Base-by-base conservation (phyloP, 2,888 invertebrate species). In the Lysandra coridon region DNA sequence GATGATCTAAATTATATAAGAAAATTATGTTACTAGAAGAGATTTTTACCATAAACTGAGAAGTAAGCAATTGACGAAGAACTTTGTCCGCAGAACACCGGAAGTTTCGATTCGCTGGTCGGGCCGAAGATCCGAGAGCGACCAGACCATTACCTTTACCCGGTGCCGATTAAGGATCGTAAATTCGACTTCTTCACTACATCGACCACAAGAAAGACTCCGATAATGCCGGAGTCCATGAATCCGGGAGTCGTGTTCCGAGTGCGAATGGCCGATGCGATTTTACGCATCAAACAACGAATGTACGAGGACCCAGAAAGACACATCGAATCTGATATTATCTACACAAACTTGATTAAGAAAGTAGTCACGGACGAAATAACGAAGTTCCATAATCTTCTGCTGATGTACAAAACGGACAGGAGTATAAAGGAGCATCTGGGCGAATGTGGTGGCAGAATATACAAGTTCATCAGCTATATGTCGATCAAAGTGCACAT, bases 401-500 rank as follows among this genome's bases (percentile, higher is more conserved):
- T 94, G 0, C 84, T 94, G 0, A 94, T 94, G 94, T 94, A 94
- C 40, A 94, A 93, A 80, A 94, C 94, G 0, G 94, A 94, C 82
- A 91, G 89, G 7, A 92, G 92, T 3, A 92, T 94, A 0, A 94
- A 93, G 10, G 94, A 94, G 81, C 94, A 94, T 86, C 84, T 94
- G 33, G 94, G 94, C 0, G 94, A 94, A 73, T 94, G 94, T 44
- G 94, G 94, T 0, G 94, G 94, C 0, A 85, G 94, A 1, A 94
- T 94, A 0, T 94, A 94, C 80, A 94, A 94, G 69, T 94, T 94
- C 10, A 94, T 94, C 1, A 93, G 92, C 64, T 94, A 94, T 12
- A 94, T 94, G 94, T 92, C 92, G 0, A 93, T 94, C 0, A 94
- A 93, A 81, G 94, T 94, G 0, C 94, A 94, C 82, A 94, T 94